Percentiles rank a stretch among this genome's conserved stretches.
These are phyloP conservation scores for Ptyas mucosa DNA, from an alignment of 2,113 vertebrate species.

Conservation along the genomic window DNA sequence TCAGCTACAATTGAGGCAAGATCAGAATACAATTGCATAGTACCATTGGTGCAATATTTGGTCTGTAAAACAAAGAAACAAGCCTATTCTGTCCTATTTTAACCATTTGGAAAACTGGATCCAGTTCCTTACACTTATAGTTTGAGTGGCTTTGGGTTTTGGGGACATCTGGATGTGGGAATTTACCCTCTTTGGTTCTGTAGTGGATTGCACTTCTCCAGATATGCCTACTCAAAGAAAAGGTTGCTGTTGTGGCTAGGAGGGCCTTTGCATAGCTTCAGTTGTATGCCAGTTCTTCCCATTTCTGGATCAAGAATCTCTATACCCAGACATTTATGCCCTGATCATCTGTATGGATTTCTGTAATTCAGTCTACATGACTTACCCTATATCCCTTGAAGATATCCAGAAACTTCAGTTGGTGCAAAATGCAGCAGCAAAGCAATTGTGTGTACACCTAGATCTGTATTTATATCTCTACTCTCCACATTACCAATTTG, in stretches of 20 bases:
- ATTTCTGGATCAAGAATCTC: background rate
- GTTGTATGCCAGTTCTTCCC: background rate
- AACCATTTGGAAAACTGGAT: background rate
- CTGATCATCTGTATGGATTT: background rate
- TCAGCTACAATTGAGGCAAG: background rate
- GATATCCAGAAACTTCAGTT: background rate
- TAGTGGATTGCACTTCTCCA: background rate
- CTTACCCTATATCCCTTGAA: background rate
- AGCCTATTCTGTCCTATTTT: background rate
- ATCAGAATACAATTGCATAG: background rate
- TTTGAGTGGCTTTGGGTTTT: background rate
- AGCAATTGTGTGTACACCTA: background rate
- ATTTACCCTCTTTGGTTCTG: background rate
- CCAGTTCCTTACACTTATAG: background rate
- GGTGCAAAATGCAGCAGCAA: background rate
- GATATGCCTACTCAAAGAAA: background rate
- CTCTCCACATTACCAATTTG: background rate
- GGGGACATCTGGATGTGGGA: background rate
- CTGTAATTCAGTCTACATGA: background rate
- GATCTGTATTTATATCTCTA: background rate
- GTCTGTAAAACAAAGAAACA: background rate
- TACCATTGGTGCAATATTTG: background rate
- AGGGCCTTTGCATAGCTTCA: background rate
- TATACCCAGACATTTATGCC: background rate
- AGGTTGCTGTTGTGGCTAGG: background rate